A percentile compares a stretch with the other conserved stretches of the same genome.
Conservation (phyloP, 2,888 invertebrate genomes). For the Metalampra italica region DNA sequence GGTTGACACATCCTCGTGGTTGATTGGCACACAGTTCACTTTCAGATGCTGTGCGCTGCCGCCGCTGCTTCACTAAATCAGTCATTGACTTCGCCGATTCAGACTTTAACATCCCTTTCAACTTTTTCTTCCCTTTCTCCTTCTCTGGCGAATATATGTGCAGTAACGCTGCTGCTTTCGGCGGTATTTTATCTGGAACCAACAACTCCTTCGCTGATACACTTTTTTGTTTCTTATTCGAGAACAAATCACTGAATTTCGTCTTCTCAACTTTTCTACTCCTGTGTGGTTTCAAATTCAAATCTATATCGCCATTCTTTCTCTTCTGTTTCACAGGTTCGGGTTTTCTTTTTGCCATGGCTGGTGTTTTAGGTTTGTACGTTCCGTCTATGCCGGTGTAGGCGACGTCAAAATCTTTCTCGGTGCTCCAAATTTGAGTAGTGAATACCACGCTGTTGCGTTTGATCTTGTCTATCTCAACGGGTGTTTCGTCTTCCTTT, state of each 20-base stretch:
- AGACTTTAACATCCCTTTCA: conserved; percentile 60
- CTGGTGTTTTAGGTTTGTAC: conserved; percentile 66
- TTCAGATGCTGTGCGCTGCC: conserved; percentile 65
- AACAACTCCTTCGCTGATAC: conserved; percentile 61
- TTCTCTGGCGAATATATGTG: conserved; percentile 74
- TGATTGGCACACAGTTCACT: conserved; percentile 56
- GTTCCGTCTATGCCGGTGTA: conserved; percentile 69
- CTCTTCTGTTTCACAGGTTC: conserved; percentile 52
- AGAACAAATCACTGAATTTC: conserved; percentile 69
- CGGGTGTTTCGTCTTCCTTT: conserved; percentile 57
- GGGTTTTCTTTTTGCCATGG: conserved; percentile 62
- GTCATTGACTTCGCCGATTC: conserved; percentile 61
- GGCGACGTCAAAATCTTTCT: conserved; percentile 63
- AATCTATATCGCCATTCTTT: conserved; percentile 66
- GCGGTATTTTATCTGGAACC: conserved; percentile 75
- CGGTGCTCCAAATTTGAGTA: conserved; percentile 58
- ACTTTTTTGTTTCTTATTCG: conserved; percentile 68
- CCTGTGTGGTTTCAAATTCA: conserved; percentile 59
- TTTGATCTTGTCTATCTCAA: conserved; percentile 52
- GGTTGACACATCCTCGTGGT: conserved; percentile 61
- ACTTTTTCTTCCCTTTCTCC: conserved; percentile 55
- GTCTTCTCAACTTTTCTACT: conserved; percentile 61
- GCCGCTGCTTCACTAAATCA: conserved; percentile 43
- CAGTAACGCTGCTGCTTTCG: conserved; percentile 80
- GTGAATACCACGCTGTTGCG: conserved; percentile 56